A percentile compares a stretch with the other conserved stretches of the same genome.
Conservation (phyloP, 2,888 invertebrate species). For the Drosophila emarginata region DNA sequence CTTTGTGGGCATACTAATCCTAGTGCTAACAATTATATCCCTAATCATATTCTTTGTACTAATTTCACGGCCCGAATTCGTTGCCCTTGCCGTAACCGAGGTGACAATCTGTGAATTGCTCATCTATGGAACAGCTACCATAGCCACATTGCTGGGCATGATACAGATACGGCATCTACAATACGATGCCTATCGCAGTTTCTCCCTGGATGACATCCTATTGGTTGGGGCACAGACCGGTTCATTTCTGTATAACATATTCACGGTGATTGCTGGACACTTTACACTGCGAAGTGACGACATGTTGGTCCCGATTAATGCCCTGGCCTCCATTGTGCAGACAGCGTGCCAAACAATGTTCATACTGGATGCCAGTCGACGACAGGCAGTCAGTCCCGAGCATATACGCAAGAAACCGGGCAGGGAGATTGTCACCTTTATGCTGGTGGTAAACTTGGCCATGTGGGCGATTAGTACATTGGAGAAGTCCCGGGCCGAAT, state of each 20-base stretch:
- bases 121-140: constrained; percentile 92
- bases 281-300: constrained; percentile 92
- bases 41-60: constrained; percentile 95
- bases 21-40: constrained; percentile 95
- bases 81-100: constrained; percentile 92
- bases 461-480: constrained; percentile 97
- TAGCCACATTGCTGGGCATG: constrained; percentile 94
- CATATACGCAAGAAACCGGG: constrained; percentile 95
- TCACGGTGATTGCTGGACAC: constrained; percentile 96
- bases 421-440: constrained; percentile 95
- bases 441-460: constrained; percentile 93
- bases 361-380: constrained; percentile 93
- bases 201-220: constrained; percentile 94
- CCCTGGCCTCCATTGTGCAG: constrained; percentile 92
- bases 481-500: constrained; percentile 94
- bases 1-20: constrained; percentile 93
- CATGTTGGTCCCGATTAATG: constrained; percentile 91
- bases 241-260: constrained; percentile 95
- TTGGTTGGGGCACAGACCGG: constrained; percentile 96
- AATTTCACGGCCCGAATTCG: constrained; percentile 90
- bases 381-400: constrained; percentile 91
- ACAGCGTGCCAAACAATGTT: constrained; percentile 95
- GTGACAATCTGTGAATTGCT: constrained; percentile 94
- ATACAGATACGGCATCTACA: constrained; percentile 92
- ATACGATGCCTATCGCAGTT: constrained; percentile 91